Conservation (phyloP, 2,113 vertebrate genomes). For the Chaenogobius annularis region DNA sequence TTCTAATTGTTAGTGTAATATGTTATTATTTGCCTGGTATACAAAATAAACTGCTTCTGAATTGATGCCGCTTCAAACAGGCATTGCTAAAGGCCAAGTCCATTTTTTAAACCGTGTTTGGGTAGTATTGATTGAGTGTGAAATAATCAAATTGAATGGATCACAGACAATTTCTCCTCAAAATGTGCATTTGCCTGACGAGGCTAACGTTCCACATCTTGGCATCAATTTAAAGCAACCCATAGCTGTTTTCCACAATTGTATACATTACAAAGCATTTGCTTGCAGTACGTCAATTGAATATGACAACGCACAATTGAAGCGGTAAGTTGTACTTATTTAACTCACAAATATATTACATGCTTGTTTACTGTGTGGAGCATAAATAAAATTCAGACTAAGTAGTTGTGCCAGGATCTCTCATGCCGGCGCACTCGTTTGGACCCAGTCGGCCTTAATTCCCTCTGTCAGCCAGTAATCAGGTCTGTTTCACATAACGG, state of each 20-base stretch:
- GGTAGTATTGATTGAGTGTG: not conserved
- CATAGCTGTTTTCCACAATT: conserved; percentile 15
- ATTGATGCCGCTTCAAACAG: not conserved
- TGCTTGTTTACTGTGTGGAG: conserved; percentile 49
- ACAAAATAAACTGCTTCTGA: not conserved
- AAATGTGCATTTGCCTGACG: not conserved
- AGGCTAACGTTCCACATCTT: not conserved
- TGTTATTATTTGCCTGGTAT: not conserved
- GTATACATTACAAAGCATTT: conserved; percentile 29
- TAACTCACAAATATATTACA: conserved; percentile 21
- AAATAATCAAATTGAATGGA: not conserved
- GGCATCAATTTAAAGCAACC: conserved; percentile 18
- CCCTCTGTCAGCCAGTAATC: conserved; percentile 88
- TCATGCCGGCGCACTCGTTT: conserved; percentile 51
- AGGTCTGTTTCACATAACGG: conserved; percentile 94
- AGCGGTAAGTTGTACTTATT: not conserved
- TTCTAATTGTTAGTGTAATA: not conserved
- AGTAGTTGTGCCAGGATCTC: conserved; percentile 53
- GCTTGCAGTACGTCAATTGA: conserved; percentile 29
- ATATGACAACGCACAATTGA: conserved; percentile 35
- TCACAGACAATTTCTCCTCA: not conserved
- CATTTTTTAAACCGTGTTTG: not conserved
- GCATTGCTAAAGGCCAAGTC: not conserved
- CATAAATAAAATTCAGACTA: conserved; percentile 51
- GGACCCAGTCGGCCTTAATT: conserved; percentile 79